phyloP scores from a whole-genome alignment of 2,113 vertebrate species.

The Desmodus rotundus region DNA sequence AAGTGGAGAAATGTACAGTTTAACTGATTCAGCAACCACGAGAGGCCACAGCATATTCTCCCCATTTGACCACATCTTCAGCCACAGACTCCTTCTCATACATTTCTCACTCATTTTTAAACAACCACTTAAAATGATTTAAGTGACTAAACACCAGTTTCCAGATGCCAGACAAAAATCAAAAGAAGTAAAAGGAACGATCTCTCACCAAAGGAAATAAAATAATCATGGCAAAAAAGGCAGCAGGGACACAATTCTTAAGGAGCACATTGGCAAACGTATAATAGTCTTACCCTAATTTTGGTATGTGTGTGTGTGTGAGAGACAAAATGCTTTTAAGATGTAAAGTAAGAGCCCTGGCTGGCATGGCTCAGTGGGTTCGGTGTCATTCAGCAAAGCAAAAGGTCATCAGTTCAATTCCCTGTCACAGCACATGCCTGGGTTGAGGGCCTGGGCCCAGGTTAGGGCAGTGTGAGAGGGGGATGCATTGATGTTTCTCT shows the following conservation, averaged over 20 bases:
- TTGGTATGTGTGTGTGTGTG: neutral
- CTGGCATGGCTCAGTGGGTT: too few relatives aligned
- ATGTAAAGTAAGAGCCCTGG: neutral
- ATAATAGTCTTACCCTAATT: neutral
- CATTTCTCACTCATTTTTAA: neutral
- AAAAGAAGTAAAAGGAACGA: neutral
- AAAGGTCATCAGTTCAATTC: too few relatives aligned
- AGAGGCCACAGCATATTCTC: neutral
- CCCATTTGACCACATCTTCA: neutral
- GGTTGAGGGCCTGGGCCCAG: too few relatives aligned
- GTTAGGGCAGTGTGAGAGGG: too few relatives aligned
- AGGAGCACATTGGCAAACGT: neutral
- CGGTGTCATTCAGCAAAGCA: too few relatives aligned
- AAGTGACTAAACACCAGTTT: neutral
- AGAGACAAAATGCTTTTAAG: neutral
- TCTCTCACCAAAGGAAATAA: neutral
- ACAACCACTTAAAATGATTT: neutral
- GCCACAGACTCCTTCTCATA: neutral
- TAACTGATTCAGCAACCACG: neutral
- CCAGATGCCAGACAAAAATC: neutral
- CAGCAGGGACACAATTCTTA: neutral
- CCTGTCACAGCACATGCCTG: too few relatives aligned
- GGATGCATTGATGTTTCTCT: too few relatives aligned
- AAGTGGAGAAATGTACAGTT: neutral
- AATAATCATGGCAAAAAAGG: neutral